Evolutionary conservation across 2,113 vertebrate species (phyloP).

Genomic region (Apeltes quadracus): DNA sequence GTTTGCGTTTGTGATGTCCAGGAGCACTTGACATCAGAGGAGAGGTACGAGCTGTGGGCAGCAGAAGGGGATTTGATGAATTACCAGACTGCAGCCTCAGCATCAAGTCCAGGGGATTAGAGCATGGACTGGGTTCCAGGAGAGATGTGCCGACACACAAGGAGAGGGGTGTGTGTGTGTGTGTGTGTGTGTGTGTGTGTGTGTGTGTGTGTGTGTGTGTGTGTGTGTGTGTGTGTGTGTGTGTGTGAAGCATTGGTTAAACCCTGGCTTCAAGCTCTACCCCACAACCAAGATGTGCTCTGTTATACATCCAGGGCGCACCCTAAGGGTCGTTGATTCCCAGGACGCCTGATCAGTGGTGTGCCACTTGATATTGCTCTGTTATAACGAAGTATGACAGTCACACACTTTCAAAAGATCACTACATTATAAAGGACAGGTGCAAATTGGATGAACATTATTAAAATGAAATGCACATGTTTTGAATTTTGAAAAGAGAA

Average conservation of each 20-base stretch:
- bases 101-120: slow-evolving; percentile 78
- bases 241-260: slow-evolving; percentile 44
- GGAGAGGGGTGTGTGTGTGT: too few species aligned
- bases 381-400: neutral
- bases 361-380: neutral
- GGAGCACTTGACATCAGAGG: slow-evolving; percentile 66
- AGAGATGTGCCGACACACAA: slow-evolving; percentile 61
- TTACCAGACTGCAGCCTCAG: slow-evolving; percentile 76
- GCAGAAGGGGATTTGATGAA: slow-evolving; percentile 76
- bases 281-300: slow-evolving; percentile 24
- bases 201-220: too few species aligned
- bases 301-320: slow-evolving; percentile 29
- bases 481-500: neutral
- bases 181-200: slow-evolving; percentile 30
- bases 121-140: slow-evolving; percentile 52
- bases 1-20: slow-evolving; percentile 46
- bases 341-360: neutral
- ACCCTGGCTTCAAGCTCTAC: slow-evolving; percentile 29
- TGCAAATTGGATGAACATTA: neutral
- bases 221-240: too few species aligned
- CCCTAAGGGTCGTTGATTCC: slow-evolving; percentile 55
- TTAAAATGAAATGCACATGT: neutral
- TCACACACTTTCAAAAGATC: neutral
- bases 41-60: slow-evolving; percentile 61
- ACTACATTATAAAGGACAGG: neutral